phyloP scores from a whole-genome alignment of 1,140 invertebrate species.

The Sminthurides bifidus region DNA sequence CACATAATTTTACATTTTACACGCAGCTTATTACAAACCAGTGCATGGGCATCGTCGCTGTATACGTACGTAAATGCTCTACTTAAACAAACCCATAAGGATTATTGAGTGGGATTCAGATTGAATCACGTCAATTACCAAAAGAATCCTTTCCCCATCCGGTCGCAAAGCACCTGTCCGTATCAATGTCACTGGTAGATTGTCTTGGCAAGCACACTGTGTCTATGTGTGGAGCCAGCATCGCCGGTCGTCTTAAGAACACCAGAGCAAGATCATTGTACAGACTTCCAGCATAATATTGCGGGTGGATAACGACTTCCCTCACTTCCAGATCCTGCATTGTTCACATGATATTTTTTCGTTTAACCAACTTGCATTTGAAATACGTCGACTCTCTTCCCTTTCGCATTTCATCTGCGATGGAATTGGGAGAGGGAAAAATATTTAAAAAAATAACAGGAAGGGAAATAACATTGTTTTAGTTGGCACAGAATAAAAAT shows the following conservation, averaged over 20 bases:
- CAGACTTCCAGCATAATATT: constrained; percentile 35
- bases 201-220: constrained; percentile 37
- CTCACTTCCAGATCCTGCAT: constrained; percentile 29
- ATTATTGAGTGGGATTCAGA: background rate
- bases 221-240: constrained; percentile 36
- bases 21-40: background rate
- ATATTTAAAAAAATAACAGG: no score
- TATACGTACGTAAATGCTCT: background rate
- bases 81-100: background rate
- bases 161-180: constrained; percentile 35
- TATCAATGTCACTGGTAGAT: constrained; percentile 32
- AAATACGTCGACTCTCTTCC: no score
- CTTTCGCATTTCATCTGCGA: no score
- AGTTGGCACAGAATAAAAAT: background rate
- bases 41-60: no score
- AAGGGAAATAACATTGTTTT: background rate
- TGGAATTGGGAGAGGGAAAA: no score
- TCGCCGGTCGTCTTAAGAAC: constrained; percentile 33
- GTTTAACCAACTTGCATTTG: no score
- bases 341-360: background rate
- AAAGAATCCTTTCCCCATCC: constrained; percentile 41
- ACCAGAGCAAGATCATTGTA: constrained; percentile 38
- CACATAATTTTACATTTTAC: background rate
- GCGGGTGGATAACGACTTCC: constrained; percentile 36
- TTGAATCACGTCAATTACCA: constrained; percentile 22